Evolutionary conservation across 1,140 invertebrate species (phyloP), one percentile per base, ranked within the genome.

Genomic region (Drosophila kurseongensis): DNA sequence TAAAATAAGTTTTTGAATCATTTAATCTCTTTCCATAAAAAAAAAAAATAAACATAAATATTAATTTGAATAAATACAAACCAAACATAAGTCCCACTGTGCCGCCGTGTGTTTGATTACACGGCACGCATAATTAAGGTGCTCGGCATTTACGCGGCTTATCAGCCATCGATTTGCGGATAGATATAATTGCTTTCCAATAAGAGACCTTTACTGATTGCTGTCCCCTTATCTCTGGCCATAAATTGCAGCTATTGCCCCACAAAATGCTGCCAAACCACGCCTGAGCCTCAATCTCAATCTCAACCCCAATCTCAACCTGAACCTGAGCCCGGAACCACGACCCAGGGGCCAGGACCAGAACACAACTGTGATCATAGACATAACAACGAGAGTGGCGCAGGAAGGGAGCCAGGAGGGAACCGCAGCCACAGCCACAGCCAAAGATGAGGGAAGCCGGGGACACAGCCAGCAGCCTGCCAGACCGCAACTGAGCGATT

Each of bases 281-380:
- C 80, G 84, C 84, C 84, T 88, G 60, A 88, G 83, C 57, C 79
- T 65, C 71, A 78, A 71, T 62, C 62, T 55, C 42, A 66, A 62
- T 38, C 65, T 69, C 73, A 76, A 62, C 40, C 32, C 36, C 32
- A 52, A 52, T 59, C 58, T 42, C 27, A 58, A 63, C 32, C 61
- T 63, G 61, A 58, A 63, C 52, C 48, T 45, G 58, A 57, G 58
- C 61, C 50, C 54, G 55, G 57, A 74, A 75, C 57, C 75, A 67
- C 60, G 56, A 77, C 51, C 60, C 42, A 45, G 63, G 67, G 63
- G 50, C 50, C 50, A 52, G 32, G 16, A 52, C 62, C 73, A 72
- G 68, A 78, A 86, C 68, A 80, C 51, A 80, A 80, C 84, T 89
- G 84, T 89, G 84, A 89, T 89, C 84, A 89, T 89, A 84, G 85